phyloP scores from a whole-genome alignment of 2,797 vertebrate species.

The Bradypodion ventrale region DNA sequence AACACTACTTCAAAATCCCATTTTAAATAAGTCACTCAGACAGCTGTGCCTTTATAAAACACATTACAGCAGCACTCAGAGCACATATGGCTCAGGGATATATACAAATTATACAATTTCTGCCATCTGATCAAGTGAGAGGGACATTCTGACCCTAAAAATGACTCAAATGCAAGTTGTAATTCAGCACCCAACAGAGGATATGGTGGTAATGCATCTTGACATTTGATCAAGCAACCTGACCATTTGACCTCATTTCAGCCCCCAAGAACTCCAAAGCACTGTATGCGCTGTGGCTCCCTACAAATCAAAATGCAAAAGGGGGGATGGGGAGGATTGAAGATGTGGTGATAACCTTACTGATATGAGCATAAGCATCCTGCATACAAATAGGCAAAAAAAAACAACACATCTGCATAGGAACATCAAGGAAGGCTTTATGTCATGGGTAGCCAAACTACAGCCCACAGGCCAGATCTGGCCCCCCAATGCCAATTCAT shows the following conservation, averaged over 20 bases:
- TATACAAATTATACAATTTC: constrained; percentile 90
- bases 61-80: constrained; percentile 87
- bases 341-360: constrained; percentile 43
- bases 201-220: constrained; percentile 80
- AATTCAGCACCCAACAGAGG: constrained; percentile 85
- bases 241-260: constrained; percentile 80
- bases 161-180: constrained; percentile 86
- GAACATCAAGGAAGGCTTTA: too few species aligned
- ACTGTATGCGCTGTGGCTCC: constrained; percentile 62
- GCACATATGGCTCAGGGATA: constrained; percentile 86
- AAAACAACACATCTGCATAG: constrained; percentile 1
- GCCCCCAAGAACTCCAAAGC: constrained; percentile 62
- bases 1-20: constrained; percentile 76
- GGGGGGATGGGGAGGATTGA: constrained; percentile 11
- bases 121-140: constrained; percentile 87
- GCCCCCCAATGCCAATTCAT: too few species aligned
- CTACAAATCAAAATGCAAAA: constrained; percentile 48
- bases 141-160: constrained; percentile 81
- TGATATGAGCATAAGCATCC: constrained; percentile 34
- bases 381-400: background rate
- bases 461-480: too few species aligned
- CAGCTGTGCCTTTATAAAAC: constrained; percentile 84
- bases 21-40: constrained; percentile 85
- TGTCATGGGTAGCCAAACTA: too few species aligned
- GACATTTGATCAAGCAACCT: constrained; percentile 85